Evolutionary conservation across 2,113 vertebrate genomes (phyloP), one percentile per base, ranked within the genome.

Genomic region (Onychostoma macrolepis): DNA sequence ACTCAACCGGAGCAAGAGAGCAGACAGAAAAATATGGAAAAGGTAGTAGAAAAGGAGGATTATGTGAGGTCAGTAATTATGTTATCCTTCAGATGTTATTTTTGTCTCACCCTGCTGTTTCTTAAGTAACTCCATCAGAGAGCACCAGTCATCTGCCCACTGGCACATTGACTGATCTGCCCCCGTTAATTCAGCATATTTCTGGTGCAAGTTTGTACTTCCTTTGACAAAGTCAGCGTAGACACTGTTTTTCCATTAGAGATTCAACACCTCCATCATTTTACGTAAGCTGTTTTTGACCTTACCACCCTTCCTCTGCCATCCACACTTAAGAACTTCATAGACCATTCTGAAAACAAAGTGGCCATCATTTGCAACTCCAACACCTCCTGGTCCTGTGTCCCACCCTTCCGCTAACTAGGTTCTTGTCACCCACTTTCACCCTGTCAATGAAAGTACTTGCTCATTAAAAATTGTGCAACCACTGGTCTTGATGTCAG

Each of bases 231-330:
- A 65, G 56, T 61, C 36, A 43, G 24, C 3, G 1, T 43, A 43
- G 21, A 65, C 79, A 81, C 19, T 8, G 17, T 81, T 63, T 81
- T 43, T 81, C 58, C 79, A 81, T 81, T 81, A 65, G 58, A 81
- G 79, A 28, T 43, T 65, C n/a, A 81, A 65, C 79, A 81, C 58
- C 17, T 81, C 58, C 53, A 41, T 13, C 3, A 81, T 45, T 75
- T 45, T 75, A 75, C 5, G 12, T 75, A 76, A 45, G 10, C 58
- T 19, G 4, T 61, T 80, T 53, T 80, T 43, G 36, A 43, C 36
- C 50, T 41, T n/a, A 56, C 30, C 30, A 80, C 12, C 12, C 12
- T 50, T 79, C 50, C 53, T 9, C 53, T 80, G 33, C 58, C 58
- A 26, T 80, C 56, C 36, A 80, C 24, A 79, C 30, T 63, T 43